Evolutionary conservation across 1,140 invertebrate genomes (phyloP).

Genomic region (Procambarus virginalis): DNA sequence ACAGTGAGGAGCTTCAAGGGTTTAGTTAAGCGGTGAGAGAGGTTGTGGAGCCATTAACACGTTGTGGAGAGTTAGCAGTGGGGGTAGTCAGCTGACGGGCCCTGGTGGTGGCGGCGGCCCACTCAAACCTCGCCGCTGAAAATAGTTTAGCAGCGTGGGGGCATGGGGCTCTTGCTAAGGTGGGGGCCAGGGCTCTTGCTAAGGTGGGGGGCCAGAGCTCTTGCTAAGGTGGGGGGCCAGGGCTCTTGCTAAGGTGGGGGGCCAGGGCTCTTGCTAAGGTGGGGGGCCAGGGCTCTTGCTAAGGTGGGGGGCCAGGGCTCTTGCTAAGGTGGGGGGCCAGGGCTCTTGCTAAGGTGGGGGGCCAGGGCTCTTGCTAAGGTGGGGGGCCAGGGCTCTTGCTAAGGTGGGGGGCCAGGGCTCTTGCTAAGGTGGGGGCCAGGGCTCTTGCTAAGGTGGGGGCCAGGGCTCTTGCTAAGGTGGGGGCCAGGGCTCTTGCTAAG

Average conservation of each 20-base stretch:
- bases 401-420: slow-evolving; percentile 22
- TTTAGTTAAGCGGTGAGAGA: neutral
- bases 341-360: neutral
- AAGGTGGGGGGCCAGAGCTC: slow-evolving; percentile 16
- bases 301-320: neutral
- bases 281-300: neutral
- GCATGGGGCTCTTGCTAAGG: neutral
- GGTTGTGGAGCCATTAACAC: slow-evolving; percentile 16
- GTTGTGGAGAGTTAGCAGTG: slow-evolving; percentile 3
- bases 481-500: neutral
- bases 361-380: no score
- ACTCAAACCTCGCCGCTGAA: slow-evolving; percentile 51
- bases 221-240: no score
- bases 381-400: no score
- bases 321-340: no score
- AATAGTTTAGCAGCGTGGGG: slow-evolving; percentile 56
- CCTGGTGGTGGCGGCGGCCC: slow-evolving; percentile 5
- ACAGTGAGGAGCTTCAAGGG: neutral
- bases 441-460: neutral
- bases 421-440: no score
- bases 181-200: neutral
- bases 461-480: neutral
- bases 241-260: neutral
- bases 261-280: neutral
- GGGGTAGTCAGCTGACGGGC: slow-evolving; percentile 53